phyloP scores from a whole-genome alignment of 2,888 invertebrate genomes.

The Diarsia brunnea region DNA sequence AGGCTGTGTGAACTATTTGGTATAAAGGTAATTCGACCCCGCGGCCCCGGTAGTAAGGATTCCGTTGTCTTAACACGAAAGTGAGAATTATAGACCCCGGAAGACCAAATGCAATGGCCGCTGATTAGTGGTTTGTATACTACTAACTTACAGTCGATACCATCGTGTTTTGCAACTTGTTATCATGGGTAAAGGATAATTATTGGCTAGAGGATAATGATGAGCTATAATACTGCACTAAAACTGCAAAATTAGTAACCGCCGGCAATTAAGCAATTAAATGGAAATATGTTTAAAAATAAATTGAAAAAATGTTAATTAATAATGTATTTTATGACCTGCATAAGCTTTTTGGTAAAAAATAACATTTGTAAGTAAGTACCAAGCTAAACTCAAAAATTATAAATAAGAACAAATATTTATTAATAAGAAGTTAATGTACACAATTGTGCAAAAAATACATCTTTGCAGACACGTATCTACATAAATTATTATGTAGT shows the following conservation, averaged over 20 bases:
- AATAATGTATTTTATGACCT: too few relatives aligned
- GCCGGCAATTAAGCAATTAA: too few relatives aligned
- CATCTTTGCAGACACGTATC: background rate
- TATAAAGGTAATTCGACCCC: background rate
- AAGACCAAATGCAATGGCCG: background rate
- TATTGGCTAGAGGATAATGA: background rate
- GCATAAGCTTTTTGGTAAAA: too few relatives aligned
- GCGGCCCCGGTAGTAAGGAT: too few relatives aligned
- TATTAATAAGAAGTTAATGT: too few relatives aligned
- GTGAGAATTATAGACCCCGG: background rate
- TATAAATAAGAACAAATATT: too few relatives aligned
- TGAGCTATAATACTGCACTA: background rate
- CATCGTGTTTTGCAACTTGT: background rate
- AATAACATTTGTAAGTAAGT: too few relatives aligned
- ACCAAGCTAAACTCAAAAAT: too few relatives aligned
- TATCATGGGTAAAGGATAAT: constrained; percentile 5
- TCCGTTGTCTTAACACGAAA: background rate
- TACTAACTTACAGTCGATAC: background rate
- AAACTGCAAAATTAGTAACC: background rate
- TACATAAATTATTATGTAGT: background rate
- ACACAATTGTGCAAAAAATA: too few relatives aligned
- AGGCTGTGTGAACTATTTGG: too few relatives aligned
- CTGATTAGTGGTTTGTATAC: background rate
- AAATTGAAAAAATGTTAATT: too few relatives aligned
- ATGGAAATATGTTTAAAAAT: too few relatives aligned